Conservation (phyloP, 2,888 invertebrate genomes). For the Amiota mariae region DNA sequence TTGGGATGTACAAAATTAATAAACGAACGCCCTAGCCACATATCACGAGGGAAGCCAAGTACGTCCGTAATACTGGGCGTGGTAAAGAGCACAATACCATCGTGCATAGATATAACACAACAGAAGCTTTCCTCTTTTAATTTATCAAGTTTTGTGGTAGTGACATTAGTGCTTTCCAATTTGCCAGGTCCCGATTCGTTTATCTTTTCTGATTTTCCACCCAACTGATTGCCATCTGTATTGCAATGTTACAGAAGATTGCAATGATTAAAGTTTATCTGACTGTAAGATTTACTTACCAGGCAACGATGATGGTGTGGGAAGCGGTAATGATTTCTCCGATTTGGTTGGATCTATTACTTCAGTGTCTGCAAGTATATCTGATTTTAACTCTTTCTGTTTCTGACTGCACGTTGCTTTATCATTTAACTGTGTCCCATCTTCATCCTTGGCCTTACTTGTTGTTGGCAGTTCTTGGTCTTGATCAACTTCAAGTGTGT, state of each 20-base stretch:
- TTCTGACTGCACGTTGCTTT: not conserved
- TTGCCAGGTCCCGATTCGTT: conserved; percentile 61
- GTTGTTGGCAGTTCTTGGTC: conserved; percentile 47
- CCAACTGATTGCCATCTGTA: conserved; percentile 52
- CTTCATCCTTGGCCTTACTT: conserved; percentile 39
- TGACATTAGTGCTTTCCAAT: conserved; percentile 41
- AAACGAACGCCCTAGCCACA: conserved; percentile 90
- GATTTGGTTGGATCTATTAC: conserved; percentile 54
- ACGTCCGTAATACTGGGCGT: conserved; percentile 80
- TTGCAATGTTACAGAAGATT: not conserved
- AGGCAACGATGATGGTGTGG: conserved; percentile 56
- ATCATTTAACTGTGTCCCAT: conserved; percentile 47
- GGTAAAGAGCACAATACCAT: conserved; percentile 86
- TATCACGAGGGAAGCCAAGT: conserved; percentile 86
- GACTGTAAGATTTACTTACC: conserved; percentile 44
- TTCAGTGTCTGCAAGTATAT: conserved; percentile 51
- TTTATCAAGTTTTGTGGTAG: conserved; percentile 36
- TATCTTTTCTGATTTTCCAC: conserved; percentile 58
- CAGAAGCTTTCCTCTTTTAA: conserved; percentile 81
- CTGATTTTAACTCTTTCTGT: conserved; percentile 54
- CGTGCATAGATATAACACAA: conserved; percentile 87
- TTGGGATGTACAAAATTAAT: conserved; percentile 90
- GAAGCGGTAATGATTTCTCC: conserved; percentile 58
- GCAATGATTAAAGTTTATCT: not conserved
- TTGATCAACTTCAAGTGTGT: conserved; percentile 33